Evolutionary conservation across 2,797 vertebrate genomes (phyloP).

Genomic region (Schizothorax lantsangensis): DNA sequence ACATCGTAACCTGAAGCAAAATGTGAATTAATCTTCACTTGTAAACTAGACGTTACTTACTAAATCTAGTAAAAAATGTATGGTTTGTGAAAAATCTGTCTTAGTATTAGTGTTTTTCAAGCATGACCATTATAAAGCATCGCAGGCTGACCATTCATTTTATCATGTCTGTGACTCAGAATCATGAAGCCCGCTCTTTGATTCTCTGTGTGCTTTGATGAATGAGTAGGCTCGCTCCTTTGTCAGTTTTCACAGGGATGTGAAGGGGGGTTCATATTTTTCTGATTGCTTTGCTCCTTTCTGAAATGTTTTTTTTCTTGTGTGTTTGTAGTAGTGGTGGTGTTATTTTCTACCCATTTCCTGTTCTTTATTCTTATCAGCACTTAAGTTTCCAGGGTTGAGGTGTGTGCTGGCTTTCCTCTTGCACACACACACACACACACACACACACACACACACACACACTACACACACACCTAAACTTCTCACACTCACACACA

Average conservation of each 20-base stretch:
- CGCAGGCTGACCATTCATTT: conserved; percentile 4
- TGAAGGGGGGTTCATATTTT: neutral
- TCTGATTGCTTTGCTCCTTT: conserved; percentile 16
- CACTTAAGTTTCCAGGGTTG: conserved; percentile 11
- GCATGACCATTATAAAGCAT: neutral
- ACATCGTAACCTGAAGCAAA: neutral
- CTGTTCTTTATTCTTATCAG: conserved; percentile 11
- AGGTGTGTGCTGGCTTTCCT: conserved; percentile 14
- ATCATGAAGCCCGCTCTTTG: neutral
- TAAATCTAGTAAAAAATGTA: neutral
- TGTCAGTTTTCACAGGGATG: conserved; percentile 2
- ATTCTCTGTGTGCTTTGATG: conserved; percentile 16
- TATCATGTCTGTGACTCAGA: neutral
- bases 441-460: neutral
- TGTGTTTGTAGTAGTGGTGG: conserved; percentile 5
- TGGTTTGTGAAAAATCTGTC: neutral
- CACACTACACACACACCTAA: neutral
- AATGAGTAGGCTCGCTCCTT: conserved; percentile 33
- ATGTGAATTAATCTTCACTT: neutral
- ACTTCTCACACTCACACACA: no score
- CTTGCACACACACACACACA: neutral
- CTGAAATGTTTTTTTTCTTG: conserved; percentile 3
- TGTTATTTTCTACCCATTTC: conserved; percentile 9
- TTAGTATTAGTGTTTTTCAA: neutral
- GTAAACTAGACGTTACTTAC: neutral